These are phyloP conservation scores for Agapostemon virescens DNA, from an alignment of 2,888 invertebrate species.

Conservation along the genomic window DNA sequence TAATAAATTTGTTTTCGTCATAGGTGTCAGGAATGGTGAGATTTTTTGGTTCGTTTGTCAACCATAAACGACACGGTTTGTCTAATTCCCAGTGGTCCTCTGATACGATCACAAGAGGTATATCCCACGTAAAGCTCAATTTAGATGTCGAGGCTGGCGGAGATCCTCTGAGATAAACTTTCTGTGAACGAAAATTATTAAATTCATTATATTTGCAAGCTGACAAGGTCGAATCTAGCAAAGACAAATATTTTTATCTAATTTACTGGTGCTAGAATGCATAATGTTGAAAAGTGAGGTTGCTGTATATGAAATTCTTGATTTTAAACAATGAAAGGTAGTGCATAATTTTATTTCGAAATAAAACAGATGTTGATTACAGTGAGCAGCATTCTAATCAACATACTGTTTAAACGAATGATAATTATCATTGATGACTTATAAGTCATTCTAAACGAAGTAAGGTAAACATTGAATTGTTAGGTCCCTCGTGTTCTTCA, in stretches of 20 bases:
- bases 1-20: constrained; percentile 84
- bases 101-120: constrained; percentile 85
- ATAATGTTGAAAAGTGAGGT: no score
- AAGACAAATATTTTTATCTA: background rate
- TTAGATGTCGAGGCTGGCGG: constrained; percentile 85
- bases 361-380: no score
- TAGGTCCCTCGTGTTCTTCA: no score
- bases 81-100: constrained; percentile 84
- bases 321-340: no score
- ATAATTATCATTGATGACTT: no score
- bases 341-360: no score
- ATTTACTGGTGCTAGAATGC: no score
- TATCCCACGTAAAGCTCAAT: constrained; percentile 86
- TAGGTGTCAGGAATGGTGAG: constrained; percentile 83
- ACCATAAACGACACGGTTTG: constrained; percentile 85
- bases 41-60: constrained; percentile 82
- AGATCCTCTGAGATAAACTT: constrained; percentile 87
- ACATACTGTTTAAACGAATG: no score
- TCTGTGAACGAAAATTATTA: constrained; percentile 78
- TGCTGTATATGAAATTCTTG: no score
- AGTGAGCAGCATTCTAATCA: no score
- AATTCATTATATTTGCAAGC: background rate
- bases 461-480: no score
- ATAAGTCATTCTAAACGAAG: no score
- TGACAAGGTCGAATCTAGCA: background rate